Evolutionary conservation across 1,140 invertebrate species (phyloP).

Genomic region (Drosophila persimilis): DNA sequence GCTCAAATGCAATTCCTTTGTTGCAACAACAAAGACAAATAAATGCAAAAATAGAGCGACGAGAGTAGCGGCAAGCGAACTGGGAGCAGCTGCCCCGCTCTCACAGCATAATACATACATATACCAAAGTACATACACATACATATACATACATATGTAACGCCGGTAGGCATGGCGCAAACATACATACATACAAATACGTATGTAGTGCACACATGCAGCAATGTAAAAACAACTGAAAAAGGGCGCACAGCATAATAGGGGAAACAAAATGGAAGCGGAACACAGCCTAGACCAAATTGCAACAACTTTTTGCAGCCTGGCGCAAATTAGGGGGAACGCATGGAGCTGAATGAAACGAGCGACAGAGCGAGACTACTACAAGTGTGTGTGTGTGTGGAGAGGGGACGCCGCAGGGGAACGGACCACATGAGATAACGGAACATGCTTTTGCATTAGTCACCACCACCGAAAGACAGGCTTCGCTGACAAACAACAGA

Average conservation of each 20-base stretch:
- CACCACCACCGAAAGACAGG: constrained; percentile 28
- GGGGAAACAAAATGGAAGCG: constrained; percentile 45
- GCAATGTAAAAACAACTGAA: constrained; percentile 48
- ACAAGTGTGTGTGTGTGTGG: constrained; percentile 12
- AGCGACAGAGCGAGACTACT: constrained; percentile 16
- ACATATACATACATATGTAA: constrained; percentile 22
- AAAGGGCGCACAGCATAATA: constrained; percentile 39
- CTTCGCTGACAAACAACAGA: constrained; percentile 56
- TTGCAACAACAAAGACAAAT: constrained; percentile 49
- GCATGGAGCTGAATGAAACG: constrained; percentile 58
- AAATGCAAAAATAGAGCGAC: constrained; percentile 27
- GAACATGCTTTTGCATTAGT: constrained; percentile 57
- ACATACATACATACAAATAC: constrained; percentile 13
- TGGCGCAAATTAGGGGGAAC: constrained; percentile 47
- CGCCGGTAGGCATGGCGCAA: not conserved
- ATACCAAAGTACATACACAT: constrained; percentile 2
- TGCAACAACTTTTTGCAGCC: constrained; percentile 38
- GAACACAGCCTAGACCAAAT: constrained; percentile 61
- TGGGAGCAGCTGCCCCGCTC: constrained; percentile 31
- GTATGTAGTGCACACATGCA: constrained; percentile 30
- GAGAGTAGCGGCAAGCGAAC: constrained; percentile 18
- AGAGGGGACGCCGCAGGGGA: constrained; percentile 26
- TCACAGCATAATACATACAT: constrained; percentile 3
- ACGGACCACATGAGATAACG: constrained; percentile 51
- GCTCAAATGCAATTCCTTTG: constrained; percentile 43